Percentiles rank a stretch among this genome's conserved stretches.
Evolutionary conservation across 2,888 invertebrate genomes (phyloP).

Genomic region (Caenorhabditis sp.): DNA sequence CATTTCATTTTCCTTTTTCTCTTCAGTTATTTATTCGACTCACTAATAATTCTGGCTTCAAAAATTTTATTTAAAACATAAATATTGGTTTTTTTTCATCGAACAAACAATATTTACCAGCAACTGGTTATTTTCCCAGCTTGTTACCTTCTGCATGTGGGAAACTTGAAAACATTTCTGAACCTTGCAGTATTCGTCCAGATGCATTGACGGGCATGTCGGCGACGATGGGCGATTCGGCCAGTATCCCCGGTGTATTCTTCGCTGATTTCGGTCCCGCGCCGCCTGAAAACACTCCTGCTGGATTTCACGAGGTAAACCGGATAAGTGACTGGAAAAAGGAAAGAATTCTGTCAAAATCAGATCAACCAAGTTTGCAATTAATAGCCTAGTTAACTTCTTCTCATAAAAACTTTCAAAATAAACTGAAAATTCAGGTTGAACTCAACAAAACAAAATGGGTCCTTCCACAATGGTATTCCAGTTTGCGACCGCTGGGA

Average conservation of each 20-base stretch:
- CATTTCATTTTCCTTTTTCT: constrained; percentile 14
- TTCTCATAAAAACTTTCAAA: too few relatives aligned
- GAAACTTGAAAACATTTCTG: not conserved
- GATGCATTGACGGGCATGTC: constrained; percentile 57
- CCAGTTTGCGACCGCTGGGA: constrained; percentile 69
- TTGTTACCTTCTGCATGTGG: not conserved
- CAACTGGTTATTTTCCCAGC: not conserved
- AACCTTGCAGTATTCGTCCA: constrained; percentile 7
- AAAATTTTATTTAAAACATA: not conserved
- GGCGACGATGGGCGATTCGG: constrained; percentile 49
- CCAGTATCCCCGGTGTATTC: constrained; percentile 60
- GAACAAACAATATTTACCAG: too few relatives aligned
- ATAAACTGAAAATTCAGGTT: too few relatives aligned
- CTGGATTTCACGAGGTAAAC: constrained; percentile 68
- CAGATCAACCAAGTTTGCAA: too few relatives aligned
- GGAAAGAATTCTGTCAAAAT: too few relatives aligned
- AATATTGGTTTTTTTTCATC: not conserved
- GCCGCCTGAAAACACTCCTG: constrained; percentile 66
- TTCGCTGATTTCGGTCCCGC: constrained; percentile 71
- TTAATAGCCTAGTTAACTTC: too few relatives aligned
- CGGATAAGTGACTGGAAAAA: not conserved
- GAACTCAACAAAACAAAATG: constrained; percentile 94
- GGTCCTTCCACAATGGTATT: constrained; percentile 74
- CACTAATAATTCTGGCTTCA: constrained; percentile 6
- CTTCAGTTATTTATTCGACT: not conserved